Base-by-base conservation (phyloP, 2,888 invertebrate species). In the Drosophila kambysellisi region DNA sequence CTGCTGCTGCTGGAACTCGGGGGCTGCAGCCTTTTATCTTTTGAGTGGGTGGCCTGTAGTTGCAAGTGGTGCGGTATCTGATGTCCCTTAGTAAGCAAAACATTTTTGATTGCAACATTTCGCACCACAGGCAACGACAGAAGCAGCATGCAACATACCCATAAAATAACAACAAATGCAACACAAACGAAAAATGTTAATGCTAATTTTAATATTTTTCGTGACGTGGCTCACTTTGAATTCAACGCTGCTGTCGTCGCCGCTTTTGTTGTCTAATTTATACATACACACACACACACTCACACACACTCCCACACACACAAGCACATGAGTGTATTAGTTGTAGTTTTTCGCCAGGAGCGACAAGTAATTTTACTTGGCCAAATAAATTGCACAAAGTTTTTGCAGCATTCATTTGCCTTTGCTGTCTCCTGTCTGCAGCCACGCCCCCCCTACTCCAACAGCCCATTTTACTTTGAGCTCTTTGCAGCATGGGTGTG, bases 131-230 rank as follows among this genome's bases (percentile, higher is more conserved):
- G 79, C 79, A 79, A 83, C 68, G 39, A 33, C 56, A 29, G 12
- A 15, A 30, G 29, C 33, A 56, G 17, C 61, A 35, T 43, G 61
- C 65, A 46, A 37, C 73, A 61, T 25, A 32, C 15, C 75, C 15
- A 35, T 25, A 53, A 33, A 53, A 67, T 37, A 20, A 8, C 74
- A 63, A 60, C 64, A 60, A 51, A 32, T 56, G 39, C 50, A 60
- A 59, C 32, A 82, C 71, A 78, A 74, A 69, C 65, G 70, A 70
- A 70, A 74, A 82, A 90, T 91, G 81, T 82, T 85, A 85, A 89
- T 86, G 90, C 82, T 91, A 89, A 92, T 92, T 92, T 91, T 86
- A 89, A 92, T 92, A 92, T 93, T 91, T 92, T 89, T 76, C 92
- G 91, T 92, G 92, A 92, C 92, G 90, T 89, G 90, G 82, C 87